Evolutionary conservation across 2,113 vertebrate species (phyloP).

Genomic region (Plestiodon gilberti): DNA sequence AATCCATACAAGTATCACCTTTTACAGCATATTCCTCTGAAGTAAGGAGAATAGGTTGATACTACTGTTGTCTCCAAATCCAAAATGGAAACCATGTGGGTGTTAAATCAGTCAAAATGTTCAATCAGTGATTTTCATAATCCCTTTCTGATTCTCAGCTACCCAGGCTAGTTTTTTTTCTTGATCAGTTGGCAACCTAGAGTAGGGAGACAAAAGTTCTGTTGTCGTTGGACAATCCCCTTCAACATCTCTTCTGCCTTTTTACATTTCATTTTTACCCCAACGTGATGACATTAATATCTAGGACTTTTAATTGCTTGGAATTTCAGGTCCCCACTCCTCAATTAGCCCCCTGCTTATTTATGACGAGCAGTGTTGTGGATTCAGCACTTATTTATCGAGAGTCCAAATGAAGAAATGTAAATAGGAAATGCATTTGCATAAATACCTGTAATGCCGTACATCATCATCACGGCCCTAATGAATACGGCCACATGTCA

Average conservation of each 20-base stretch:
- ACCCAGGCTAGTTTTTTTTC: neutral
- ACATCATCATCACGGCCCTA: neutral
- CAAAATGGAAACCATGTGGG: too few species aligned
- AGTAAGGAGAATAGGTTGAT: neutral
- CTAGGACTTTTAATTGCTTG: neutral
- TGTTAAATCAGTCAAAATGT: too few species aligned
- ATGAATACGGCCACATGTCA: neutral
- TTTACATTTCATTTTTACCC: neutral
- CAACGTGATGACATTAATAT: neutral
- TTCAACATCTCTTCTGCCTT: too few species aligned
- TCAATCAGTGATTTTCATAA: too few species aligned
- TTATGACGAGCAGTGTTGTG: neutral
- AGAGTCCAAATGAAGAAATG: neutral
- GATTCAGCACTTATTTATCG: neutral
- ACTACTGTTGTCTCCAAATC: neutral
- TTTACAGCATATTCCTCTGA: slow-evolving; percentile 25
- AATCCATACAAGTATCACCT: neutral
- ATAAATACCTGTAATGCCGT: neutral
- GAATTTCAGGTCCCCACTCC: neutral
- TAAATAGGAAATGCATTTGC: slow-evolving; percentile 8
- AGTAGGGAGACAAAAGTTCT: neutral
- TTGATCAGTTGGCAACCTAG: neutral
- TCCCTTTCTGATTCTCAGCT: neutral
- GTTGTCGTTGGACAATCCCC: too few species aligned
- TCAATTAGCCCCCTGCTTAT: neutral